phyloP scores from a whole-genome alignment of 2,888 invertebrate genomes.

The Philonicus albiceps region DNA sequence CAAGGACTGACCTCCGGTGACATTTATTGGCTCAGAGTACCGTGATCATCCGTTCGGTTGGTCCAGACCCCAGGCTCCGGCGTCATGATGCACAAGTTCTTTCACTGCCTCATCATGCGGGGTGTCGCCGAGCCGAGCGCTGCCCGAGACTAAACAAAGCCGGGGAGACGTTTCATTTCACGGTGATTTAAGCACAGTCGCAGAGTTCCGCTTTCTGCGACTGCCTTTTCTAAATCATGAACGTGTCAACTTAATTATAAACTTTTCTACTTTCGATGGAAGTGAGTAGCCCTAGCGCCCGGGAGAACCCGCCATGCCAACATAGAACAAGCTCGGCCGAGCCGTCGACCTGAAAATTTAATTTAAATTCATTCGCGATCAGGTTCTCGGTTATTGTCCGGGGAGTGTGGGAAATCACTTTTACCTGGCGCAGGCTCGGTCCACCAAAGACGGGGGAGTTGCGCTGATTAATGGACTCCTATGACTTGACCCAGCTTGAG shows the following conservation, averaged over 20 bases:
- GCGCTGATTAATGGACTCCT: conserved; percentile 27
- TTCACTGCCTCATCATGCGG: background rate
- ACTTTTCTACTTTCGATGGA: background rate
- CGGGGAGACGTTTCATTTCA: conserved; percentile 26
- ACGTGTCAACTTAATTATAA: conserved; percentile 24
- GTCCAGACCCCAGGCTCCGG: background rate
- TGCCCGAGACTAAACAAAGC: conserved; percentile 39
- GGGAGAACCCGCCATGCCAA: background rate
- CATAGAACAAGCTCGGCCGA: background rate
- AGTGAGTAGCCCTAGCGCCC: background rate
- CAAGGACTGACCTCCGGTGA: conserved; percentile 22
- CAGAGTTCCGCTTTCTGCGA: background rate
- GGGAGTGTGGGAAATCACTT: conserved; percentile 47
- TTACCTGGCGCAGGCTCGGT: conserved; percentile 32
- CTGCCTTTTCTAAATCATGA: background rate
- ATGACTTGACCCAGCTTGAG: conserved; percentile 15
- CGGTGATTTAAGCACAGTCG: background rate
- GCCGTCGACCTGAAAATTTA: conserved; percentile 20
- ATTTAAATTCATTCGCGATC: conserved; percentile 43
- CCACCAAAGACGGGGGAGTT: background rate
- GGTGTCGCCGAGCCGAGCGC: no score
- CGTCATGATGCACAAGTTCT: background rate
- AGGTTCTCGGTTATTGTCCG: conserved; percentile 36
- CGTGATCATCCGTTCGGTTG: background rate
- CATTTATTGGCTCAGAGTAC: conserved; percentile 26